Evolutionary conservation across 2,113 vertebrate genomes (phyloP).

Genomic region (Setophaga coronata): DNA sequence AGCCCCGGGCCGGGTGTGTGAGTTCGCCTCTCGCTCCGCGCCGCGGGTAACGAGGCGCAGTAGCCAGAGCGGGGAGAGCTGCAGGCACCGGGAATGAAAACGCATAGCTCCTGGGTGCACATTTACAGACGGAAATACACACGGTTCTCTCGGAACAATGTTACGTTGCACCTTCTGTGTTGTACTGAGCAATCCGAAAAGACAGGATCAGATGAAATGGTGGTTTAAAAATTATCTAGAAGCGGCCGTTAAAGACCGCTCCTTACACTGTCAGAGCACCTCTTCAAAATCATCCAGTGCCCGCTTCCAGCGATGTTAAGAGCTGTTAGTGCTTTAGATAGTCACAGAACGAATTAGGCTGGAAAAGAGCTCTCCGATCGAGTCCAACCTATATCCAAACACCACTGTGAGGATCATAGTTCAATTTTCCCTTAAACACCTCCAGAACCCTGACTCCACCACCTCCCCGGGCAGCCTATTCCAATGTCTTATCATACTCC

Average conservation of each 20-base stretch:
- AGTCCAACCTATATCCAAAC: not conserved
- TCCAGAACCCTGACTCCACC: not conserved
- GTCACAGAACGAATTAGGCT: not conserved
- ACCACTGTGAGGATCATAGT: too few relatives aligned
- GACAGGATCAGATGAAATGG: not conserved
- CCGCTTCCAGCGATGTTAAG: not conserved
- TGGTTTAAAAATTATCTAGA: not conserved
- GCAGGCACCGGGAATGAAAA: fast-evolving
- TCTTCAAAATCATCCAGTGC: not conserved
- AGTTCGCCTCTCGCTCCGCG: fast-evolving
- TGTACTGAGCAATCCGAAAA: not conserved
- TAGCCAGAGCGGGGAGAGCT: fast-evolving
- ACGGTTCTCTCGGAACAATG: fast-evolving
- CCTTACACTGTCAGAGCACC: too few relatives aligned
- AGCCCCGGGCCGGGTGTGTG: fast-evolving
- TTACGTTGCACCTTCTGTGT: too few relatives aligned
- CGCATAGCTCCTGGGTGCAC: fast-evolving
- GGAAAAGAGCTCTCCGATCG: not conserved
- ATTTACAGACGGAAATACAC: fast-evolving
- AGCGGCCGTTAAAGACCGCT: fast-evolving
- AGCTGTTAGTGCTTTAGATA: not conserved
- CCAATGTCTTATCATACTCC: too few relatives aligned
- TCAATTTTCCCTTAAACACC: not conserved
- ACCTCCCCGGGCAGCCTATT: not conserved
- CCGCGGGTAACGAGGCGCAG: fast-evolving